These are phyloP conservation scores for Branchinecta lynchi DNA, from an alignment of 1,140 invertebrate genomes.

Conservation along the genomic window DNA sequence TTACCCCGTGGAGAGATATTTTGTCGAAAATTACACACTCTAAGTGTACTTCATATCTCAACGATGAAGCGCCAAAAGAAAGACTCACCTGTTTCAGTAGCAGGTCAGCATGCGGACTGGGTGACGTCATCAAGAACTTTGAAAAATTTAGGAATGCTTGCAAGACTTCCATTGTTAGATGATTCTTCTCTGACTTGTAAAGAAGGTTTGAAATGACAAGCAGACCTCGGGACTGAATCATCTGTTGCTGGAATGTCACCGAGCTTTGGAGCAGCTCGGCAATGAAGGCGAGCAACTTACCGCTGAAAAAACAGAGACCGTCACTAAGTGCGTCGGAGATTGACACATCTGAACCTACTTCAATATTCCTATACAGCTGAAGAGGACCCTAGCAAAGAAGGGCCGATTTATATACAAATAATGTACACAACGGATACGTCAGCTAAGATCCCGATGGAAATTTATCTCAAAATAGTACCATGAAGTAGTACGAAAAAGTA, in stretches of 20 bases:
- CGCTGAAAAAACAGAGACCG: slow-evolving; percentile 44
- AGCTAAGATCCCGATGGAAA: no score
- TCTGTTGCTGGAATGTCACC: slow-evolving; percentile 92
- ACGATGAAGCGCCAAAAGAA: not conserved
- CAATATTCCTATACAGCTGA: no score
- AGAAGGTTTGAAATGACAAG: slow-evolving; percentile 94
- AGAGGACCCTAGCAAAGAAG: no score
- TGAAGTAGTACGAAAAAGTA: no score
- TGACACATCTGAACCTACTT: no score
- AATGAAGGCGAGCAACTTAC: slow-evolving; percentile 89
- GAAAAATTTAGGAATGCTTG: slow-evolving; percentile 85
- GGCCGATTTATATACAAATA: no score
- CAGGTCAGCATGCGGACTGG: slow-evolving; percentile 79
- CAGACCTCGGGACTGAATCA: slow-evolving; percentile 95
- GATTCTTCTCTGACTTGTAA: slow-evolving; percentile 78
- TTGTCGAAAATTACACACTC: no score
- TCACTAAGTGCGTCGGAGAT: slow-evolving; percentile 13
- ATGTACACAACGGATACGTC: no score
- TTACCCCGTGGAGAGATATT: no score
- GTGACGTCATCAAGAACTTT: slow-evolving; percentile 86
- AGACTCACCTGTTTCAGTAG: slow-evolving; percentile 77
- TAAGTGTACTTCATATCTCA: no score
- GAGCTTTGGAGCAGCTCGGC: slow-evolving; percentile 93
- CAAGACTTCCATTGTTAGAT: slow-evolving; percentile 81
- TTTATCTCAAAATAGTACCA: no score